A percentile compares a stretch with the other conserved stretches of the same genome.
These are phyloP conservation scores for Julus scanicus DNA, from an alignment of 2,888 invertebrate genomes.

Conservation along the genomic window DNA sequence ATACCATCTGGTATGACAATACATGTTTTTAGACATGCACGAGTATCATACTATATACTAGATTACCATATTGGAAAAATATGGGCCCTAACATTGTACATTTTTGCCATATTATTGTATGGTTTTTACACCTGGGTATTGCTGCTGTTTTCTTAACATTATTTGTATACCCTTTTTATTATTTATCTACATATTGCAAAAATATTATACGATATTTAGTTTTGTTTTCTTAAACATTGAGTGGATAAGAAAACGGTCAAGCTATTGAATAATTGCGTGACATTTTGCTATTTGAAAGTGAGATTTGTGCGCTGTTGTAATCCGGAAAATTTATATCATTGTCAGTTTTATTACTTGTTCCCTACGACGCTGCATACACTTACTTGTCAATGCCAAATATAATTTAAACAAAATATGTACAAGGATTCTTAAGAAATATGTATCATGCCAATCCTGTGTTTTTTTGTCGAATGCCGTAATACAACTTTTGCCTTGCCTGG, in stretches of 20 bases:
- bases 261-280: neutral
- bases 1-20: no score
- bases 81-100: no score
- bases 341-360: neutral
- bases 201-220: no score
- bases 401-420: neutral
- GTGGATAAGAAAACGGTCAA: neutral
- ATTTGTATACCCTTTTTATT: no score
- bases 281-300: neutral
- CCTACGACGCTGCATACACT: neutral
- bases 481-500: conserved; percentile 3
- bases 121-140: no score
- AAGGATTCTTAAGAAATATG: neutral
- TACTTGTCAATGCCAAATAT: neutral
- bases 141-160: no score
- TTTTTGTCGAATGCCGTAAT: neutral
- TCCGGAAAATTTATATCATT: neutral
- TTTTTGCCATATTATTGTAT: no score
- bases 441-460: neutral
- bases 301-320: neutral
- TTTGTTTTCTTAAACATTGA: no score
- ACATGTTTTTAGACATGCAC: no score
- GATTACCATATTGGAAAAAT: no score
- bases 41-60: no score
- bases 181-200: no score